phyloP scores from a whole-genome alignment of 2,888 invertebrate species.

The Hylaea fasciaria region DNA sequence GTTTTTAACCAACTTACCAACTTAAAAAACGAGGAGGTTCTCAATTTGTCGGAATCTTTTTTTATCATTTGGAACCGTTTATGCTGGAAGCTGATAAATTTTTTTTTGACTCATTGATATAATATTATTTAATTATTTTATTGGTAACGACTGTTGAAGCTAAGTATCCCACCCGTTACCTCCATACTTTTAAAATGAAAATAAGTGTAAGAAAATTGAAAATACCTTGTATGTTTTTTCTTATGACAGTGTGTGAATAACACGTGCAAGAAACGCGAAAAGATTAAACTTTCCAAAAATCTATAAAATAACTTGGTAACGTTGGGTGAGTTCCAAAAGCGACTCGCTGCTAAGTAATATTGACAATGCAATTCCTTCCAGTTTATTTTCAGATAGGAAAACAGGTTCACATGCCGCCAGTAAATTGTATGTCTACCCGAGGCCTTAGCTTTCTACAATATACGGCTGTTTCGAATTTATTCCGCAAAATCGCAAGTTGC shows the following conservation, averaged over 20 bases:
- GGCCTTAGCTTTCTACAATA: slow-evolving; percentile 18
- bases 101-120: too few species aligned
- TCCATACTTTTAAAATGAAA: too few species aligned
- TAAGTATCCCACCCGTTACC: too few species aligned
- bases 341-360: slow-evolving; percentile 37
- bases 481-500: slow-evolving; percentile 5
- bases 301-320: slow-evolving; percentile 15
- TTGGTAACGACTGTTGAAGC: too few species aligned
- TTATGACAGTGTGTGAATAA: neutral
- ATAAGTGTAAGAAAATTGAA: too few species aligned
- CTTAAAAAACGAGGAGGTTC: too few species aligned
- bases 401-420: slow-evolving; percentile 28
- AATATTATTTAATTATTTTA: too few species aligned
- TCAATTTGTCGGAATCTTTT: too few species aligned
- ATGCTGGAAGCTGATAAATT: too few species aligned
- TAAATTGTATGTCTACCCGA: slow-evolving; percentile 25
- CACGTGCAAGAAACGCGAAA: neutral
- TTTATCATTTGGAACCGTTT: too few species aligned
- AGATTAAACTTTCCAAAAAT: slow-evolving; percentile 4
- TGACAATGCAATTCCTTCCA: slow-evolving; percentile 39
- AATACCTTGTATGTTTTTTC: too few species aligned
- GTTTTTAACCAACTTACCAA: too few species aligned
- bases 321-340: slow-evolving; percentile 35
- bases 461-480: slow-evolving; percentile 25
- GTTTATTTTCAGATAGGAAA: slow-evolving; percentile 36